These are phyloP conservation scores for Balanococcus diminutus DNA, from an alignment of 2,888 invertebrate genomes.

Conservation along the genomic window DNA sequence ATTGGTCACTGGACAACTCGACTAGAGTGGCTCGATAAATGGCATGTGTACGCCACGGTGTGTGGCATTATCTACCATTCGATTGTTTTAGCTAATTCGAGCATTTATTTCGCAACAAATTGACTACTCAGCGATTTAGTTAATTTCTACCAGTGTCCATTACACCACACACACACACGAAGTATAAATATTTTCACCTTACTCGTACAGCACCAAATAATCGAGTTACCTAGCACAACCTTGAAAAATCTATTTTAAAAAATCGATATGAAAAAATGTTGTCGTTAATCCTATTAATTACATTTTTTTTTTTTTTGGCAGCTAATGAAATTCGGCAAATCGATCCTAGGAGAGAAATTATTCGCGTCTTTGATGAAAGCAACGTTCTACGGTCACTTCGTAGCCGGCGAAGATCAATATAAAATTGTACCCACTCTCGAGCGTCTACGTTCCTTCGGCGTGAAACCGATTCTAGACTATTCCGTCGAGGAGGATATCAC, in stretches of 20 bases:
- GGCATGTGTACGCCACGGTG: not conserved
- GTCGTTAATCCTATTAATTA: not conserved
- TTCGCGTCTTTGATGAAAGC: slow-evolving; percentile 87
- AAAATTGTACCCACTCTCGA: slow-evolving; percentile 85
- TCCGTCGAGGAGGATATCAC: slow-evolving; percentile 96
- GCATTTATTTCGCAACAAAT: not conserved
- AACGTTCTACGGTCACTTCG: slow-evolving; percentile 99
- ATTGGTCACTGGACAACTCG: not conserved
- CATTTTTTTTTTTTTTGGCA: slow-evolving; percentile 63
- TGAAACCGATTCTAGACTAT: slow-evolving; percentile 98
- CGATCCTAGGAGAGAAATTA: slow-evolving; percentile 78
- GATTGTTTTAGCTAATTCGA: not conserved
- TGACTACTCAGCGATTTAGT: not conserved
- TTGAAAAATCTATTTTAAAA: not conserved
- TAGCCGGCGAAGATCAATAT: slow-evolving; percentile 92
- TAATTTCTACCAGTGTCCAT: too few species aligned
- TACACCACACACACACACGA: not conserved
- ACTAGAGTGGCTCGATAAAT: not conserved
- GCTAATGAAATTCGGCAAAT: slow-evolving; percentile 82
- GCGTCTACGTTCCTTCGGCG: slow-evolving; percentile 89
- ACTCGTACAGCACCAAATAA: not conserved
- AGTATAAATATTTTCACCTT: not conserved
- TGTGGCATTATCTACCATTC: not conserved
- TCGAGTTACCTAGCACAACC: not conserved
- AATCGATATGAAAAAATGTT: not conserved